Conservation (phyloP, 35 echinoderm and acorn worm genomes). For the Chiridota heheva region DNA sequence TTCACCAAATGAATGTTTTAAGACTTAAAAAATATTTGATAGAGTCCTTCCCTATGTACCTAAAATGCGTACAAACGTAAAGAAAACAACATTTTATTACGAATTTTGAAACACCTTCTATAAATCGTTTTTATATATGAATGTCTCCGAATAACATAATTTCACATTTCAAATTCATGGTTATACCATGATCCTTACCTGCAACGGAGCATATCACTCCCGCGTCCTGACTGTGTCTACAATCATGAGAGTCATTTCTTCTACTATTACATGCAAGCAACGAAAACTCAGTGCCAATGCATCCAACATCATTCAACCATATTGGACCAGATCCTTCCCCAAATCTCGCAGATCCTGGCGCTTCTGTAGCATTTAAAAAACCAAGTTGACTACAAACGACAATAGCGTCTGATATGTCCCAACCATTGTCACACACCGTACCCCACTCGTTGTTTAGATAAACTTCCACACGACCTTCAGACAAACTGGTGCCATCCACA, state of each 20-base stretch:
- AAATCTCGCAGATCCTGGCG: neutral
- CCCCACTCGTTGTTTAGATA: neutral
- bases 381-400: constrained; percentile 23
- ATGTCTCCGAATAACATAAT: too few relatives aligned
- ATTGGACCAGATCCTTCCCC: constrained; percentile 34
- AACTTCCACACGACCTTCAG: constrained; percentile 17
- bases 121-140: too few relatives aligned
- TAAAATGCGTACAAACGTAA: too few relatives aligned
- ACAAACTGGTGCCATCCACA: neutral
- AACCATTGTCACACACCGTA: constrained; percentile 2
- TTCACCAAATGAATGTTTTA: too few relatives aligned
- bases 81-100: too few relatives aligned
- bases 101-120: too few relatives aligned
- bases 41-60: too few relatives aligned
- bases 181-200: too few relatives aligned
- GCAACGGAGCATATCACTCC: constrained; percentile 47
- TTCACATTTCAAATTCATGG: too few relatives aligned
- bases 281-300: constrained; percentile 23
- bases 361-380: neutral
- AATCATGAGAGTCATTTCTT: neutral
- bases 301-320: constrained; percentile 45
- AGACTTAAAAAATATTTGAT: too few relatives aligned
- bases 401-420: neutral
- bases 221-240: constrained; percentile 44
- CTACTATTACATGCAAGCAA: neutral